A percentile compares a stretch with the other conserved stretches of the same genome.
These are phyloP conservation scores for Premnoplex brunnescens DNA, from an alignment of 2,797 vertebrate species.

Conservation along the genomic window DNA sequence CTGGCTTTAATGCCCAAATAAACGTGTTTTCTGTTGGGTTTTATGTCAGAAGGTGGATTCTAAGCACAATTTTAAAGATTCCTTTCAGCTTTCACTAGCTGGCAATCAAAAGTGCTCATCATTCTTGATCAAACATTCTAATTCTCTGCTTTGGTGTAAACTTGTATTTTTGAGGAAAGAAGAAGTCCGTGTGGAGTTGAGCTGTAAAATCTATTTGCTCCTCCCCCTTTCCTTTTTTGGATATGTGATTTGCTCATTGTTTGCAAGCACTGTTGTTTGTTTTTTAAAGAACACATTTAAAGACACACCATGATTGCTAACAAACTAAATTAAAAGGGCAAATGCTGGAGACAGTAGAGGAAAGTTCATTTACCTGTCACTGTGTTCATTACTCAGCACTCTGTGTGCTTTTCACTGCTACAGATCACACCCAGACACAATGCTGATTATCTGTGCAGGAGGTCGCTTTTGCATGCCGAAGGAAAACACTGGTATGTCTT, in stretches of 20 bases:
- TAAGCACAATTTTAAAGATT: neutral
- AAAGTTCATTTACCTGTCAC: neutral
- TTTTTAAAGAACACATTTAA: neutral
- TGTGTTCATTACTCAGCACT: neutral
- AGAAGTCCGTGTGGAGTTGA: neutral
- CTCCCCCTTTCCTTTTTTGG: neutral
- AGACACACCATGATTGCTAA: neutral
- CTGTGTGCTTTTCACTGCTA: neutral
- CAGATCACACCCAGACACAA: neutral
- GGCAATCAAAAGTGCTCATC: neutral
- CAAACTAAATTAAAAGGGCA: neutral
- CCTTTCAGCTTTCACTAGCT: neutral
- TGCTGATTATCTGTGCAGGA: constrained; percentile 34
- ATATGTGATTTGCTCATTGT: neutral
- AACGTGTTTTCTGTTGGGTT: neutral
- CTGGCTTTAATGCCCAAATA: neutral
- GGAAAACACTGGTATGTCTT: constrained; percentile 26
- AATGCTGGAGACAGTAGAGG: neutral
- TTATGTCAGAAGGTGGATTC: neutral
- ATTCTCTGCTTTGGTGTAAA: neutral
- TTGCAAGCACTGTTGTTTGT: neutral
- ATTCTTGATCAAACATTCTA: neutral
- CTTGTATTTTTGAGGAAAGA: neutral
- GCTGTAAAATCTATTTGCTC: neutral
- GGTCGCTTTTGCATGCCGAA: neutral